phyloP scores from a whole-genome alignment of 1,140 invertebrate species.

The Atta colombica region DNA sequence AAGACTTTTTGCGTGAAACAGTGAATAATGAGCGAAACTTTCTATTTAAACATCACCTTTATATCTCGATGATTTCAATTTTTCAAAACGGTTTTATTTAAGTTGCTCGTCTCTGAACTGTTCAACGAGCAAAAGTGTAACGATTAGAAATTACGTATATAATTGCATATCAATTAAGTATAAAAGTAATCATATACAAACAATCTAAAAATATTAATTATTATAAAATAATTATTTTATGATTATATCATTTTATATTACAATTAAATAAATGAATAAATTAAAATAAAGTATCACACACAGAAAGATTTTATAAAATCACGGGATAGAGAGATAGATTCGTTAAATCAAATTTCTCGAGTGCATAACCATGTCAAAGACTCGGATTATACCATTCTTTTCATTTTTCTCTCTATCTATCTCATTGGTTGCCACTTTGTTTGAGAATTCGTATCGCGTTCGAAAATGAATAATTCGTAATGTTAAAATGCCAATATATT shows the following conservation, averaged over 20 bases:
- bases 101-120: neutral
- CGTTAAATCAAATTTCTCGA: conserved; percentile 59
- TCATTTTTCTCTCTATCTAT: neutral
- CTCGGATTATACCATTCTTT: conserved; percentile 51
- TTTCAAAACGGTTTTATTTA: conserved; percentile 15
- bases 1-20: conserved; percentile 40
- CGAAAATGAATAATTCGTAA: conserved; percentile 64
- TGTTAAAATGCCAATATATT: conserved; percentile 62
- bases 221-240: no score
- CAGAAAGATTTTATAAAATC: conserved; percentile 41
- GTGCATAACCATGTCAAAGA: conserved; percentile 33
- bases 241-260: neutral
- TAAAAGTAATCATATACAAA: neutral
- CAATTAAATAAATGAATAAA: conserved; percentile 28
- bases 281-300: conserved; percentile 15
- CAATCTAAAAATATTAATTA: neutral
- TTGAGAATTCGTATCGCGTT: conserved; percentile 56
- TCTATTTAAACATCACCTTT: conserved; percentile 45
- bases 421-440: conserved; percentile 28
- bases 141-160: conserved; percentile 22
- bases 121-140: neutral
- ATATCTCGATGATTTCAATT: conserved; percentile 22
- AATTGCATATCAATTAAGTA: neutral
- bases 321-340: neutral
- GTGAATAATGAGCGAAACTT: conserved; percentile 54